Percentiles rank a stretch among this genome's conserved stretches.
phyloP scores from a whole-genome alignment of 2,888 invertebrate genomes.

The Netelia inedita region DNA sequence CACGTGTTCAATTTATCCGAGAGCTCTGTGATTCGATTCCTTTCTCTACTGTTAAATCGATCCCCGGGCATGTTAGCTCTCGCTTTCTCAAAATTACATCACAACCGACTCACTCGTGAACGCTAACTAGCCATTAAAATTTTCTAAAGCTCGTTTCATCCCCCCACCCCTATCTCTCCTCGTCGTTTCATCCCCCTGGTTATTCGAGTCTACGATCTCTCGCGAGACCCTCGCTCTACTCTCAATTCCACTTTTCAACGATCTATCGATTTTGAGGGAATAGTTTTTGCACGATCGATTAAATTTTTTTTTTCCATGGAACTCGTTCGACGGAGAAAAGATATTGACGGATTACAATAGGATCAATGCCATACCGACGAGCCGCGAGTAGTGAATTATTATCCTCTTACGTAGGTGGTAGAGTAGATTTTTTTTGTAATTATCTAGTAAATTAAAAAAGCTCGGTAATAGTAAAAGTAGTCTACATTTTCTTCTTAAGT shows the following conservation, averaged over 20 bases:
- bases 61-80: background rate
- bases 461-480: constrained; percentile 5
- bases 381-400: constrained; percentile 39
- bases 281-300: background rate
- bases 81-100: constrained; percentile 32
- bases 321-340: constrained; percentile 20
- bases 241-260: constrained; percentile 9
- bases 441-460: background rate
- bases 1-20: constrained; percentile 26
- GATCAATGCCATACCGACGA: constrained; percentile 13
- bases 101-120: background rate
- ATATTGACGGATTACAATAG: background rate
- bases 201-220: constrained; percentile 28
- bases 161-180: background rate
- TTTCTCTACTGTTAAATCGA: constrained; percentile 18
- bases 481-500: background rate
- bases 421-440: constrained; percentile 29
- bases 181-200: background rate
- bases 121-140: constrained; percentile 7
- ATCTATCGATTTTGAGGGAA: constrained; percentile 5
- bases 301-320: constrained; percentile 11
- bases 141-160: constrained; percentile 26
- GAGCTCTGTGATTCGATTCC: constrained; percentile 16
- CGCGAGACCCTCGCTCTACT: background rate
- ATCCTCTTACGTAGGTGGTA: constrained; percentile 35